Percentiles rank a stretch among this genome's conserved stretches.
Conservation (phyloP, 2,113 vertebrate genomes). For the Siniperca knerii region DNA sequence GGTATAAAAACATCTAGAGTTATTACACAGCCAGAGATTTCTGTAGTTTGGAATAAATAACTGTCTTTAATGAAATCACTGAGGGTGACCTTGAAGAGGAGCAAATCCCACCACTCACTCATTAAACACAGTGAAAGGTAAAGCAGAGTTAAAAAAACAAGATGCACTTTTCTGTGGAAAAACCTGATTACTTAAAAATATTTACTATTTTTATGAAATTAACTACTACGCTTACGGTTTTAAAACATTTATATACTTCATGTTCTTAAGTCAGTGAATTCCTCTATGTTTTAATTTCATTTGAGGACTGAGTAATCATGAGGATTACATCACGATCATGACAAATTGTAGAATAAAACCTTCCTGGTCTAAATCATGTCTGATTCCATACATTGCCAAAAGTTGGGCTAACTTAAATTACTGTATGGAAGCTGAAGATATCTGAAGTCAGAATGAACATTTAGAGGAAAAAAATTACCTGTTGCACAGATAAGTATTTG, state of each 20-base stretch:
- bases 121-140: background rate
- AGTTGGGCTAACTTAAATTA: background rate
- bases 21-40: background rate
- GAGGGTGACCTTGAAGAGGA: no score
- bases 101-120: no score
- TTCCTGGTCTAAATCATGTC: background rate
- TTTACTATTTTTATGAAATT: background rate
- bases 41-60: background rate
- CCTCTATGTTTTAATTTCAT: background rate
- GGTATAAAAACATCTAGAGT: background rate
- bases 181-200: background rate
- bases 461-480: background rate
- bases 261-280: background rate
- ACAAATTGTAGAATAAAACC: background rate
- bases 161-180: background rate
- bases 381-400: background rate
- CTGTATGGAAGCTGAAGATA: background rate
- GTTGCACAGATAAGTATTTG: background rate
- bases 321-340: background rate
- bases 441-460: background rate
- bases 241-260: background rate
- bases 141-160: background rate
- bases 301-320: background rate
- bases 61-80: background rate
- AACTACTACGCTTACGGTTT: no score